Base-by-base conservation (phyloP, 2,113 vertebrate species). In the Geococcyx californianus region DNA sequence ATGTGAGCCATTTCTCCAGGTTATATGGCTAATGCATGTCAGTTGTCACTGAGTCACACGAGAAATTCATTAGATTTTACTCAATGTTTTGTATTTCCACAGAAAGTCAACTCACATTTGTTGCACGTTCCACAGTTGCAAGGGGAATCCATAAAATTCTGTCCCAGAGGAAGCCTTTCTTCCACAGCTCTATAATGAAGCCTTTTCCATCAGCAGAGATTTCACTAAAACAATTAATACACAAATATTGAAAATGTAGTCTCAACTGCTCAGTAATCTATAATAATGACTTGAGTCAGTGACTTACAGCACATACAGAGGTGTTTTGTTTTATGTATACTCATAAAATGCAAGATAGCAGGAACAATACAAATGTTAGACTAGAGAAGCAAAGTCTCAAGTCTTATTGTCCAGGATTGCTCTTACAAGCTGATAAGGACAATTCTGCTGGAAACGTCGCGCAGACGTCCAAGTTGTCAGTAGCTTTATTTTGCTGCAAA, bases 121-220 rank as follows among this genome's bases (percentile, higher is more conserved):
- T 95, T 64, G 96, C 94, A 58, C 93, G 80, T 45, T 95, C 74
- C 55, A 98, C 93, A 45, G 45, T 79, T 72, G 84, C 79, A 51
- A 98, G 54, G 13, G 97, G 97, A 94, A 98, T 98, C 97, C 97
- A 98, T 64, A 98, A 75, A 83, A 98, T 84, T 26, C 69, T 93
- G 36, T 98, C 97, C 96, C 97, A 97, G 64, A 98, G 58, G 76
- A 96, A 97, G 14, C 97, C 95, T 94, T 96, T 97, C 78, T 97
- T 97, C 97, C 97, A 97, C 34, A 98, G 86, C 79, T 98, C 97
- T 73, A 98, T 44, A 72, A 97, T 38, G 55, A 98, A 93, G 47
- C 97, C 96, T 29, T 87, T 96, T 56, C 82, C 93, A 67, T 88
- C 90, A 89, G 94, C 94, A 84, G 24, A 60, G 28, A 97, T 96